A percentile compares a stretch with the other conserved stretches of the same genome.
Conservation (phyloP, 2,888 invertebrate species). For the Eugnorisma glareosa region DNA sequence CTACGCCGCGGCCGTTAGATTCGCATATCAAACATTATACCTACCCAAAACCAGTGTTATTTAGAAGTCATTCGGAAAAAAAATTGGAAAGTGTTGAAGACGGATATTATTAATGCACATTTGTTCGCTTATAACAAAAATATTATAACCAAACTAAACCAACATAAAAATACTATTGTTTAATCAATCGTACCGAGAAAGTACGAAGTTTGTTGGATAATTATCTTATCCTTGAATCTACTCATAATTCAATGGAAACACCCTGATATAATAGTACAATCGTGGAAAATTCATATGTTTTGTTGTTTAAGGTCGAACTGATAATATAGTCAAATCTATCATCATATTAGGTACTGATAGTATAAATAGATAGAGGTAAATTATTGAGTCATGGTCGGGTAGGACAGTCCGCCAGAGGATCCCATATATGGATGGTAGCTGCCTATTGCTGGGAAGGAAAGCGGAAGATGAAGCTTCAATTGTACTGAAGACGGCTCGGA, state of each 20-base stretch:
- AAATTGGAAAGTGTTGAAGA: conserved; percentile 35
- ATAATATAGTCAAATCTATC: conserved; percentile 28
- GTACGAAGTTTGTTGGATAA: neutral
- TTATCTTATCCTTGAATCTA: conserved; percentile 7
- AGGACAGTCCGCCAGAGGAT: neutral
- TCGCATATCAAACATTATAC: conserved; percentile 1
- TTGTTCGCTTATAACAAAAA: too few relatives aligned
- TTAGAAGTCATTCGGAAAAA: conserved; percentile 5
- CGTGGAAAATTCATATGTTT: conserved; percentile 6
- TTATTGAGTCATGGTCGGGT: conserved; percentile 14
- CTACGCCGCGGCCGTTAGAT: conserved; percentile 43
- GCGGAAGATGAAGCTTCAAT: neutral
- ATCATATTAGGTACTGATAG: conserved; percentile 36
- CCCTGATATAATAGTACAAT: conserved; percentile 5
- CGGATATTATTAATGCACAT: neutral
- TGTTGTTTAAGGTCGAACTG: conserved; percentile 24
- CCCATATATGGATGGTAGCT: neutral
- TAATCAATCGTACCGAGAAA: neutral
- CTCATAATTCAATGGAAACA: neutral
- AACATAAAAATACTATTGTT: neutral
- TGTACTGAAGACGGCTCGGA: neutral
- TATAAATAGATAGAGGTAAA: conserved; percentile 21
- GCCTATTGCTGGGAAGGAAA: conserved; percentile 1
- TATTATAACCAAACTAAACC: too few relatives aligned
- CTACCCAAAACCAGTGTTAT: conserved; percentile 35